Evolutionary conservation across 2,113 vertebrate genomes (phyloP), one percentile per base, ranked within the genome.

Genomic region (Calyptomena viridis): DNA sequence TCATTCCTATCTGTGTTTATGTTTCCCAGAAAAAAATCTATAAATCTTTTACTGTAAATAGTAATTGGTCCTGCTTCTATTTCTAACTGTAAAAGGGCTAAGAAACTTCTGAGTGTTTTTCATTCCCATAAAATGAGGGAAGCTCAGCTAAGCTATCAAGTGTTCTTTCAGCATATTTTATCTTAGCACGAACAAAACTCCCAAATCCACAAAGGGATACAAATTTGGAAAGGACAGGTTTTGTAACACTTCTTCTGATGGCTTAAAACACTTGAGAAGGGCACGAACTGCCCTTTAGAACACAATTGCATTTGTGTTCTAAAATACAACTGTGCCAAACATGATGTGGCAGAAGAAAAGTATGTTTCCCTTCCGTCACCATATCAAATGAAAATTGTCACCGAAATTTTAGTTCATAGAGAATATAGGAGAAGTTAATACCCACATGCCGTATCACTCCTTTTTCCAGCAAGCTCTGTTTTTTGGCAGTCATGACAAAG

Each of bases 401-500:
- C 39, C 20, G 30, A 33, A 71, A 80, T n/a, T 20, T 75, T 14
- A 74, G 21, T 21, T 67, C 33, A 82, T 5, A 66, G 21, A 60
- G 39, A 64, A 16, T 8, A 64, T 1, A 82, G 28, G 9, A 90
- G 47, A 82, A 68, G 9, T 31, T 44, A 98, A 98, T 90, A 98
- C 99, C 97, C 97, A 99, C 99, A 92, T 99, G 98, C 74, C 99
- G 95, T 97, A 99, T 99, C 95, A 99, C 99, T 80, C 99, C 99
- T 97, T 99, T 99, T 95, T 99, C 99, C 98, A 99, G 96, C 87
- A 99, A 97, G 87, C 99, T 99, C 98, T 99, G 99, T 93, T 99
- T 99, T 98, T 99, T 99, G 98, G 99, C 99, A 73, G 99, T 99
- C 99, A 99, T 99, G 84, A 99, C 99, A 95, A 99, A 99, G 97